Conservation (phyloP, 1,140 invertebrate genomes). For the Eciton burchellii region DNA sequence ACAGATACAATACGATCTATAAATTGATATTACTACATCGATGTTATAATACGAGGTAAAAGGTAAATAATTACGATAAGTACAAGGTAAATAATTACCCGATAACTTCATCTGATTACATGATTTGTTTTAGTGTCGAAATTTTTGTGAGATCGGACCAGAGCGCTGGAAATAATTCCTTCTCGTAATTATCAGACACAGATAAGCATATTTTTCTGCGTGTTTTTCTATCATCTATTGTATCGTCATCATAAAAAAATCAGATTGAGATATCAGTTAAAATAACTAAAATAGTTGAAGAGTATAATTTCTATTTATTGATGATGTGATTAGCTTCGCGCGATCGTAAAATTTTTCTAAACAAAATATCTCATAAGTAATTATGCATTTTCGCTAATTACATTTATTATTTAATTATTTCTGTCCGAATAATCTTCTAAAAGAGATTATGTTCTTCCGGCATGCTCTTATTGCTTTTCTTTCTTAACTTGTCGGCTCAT, state of each 20-base stretch:
- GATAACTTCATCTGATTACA: background rate
- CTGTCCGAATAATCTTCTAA: too few relatives aligned
- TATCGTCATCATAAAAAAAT: constrained; percentile 13
- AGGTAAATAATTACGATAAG: too few relatives aligned
- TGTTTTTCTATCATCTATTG: background rate
- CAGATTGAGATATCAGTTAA: constrained; percentile 14
- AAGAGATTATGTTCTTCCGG: too few relatives aligned
- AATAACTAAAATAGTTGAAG: background rate
- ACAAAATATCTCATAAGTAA: background rate
- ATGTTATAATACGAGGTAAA: background rate
- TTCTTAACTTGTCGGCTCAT: too few relatives aligned
- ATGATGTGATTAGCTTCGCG: background rate
- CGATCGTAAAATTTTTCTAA: background rate
- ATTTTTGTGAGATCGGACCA: background rate
- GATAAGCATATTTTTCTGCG: background rate
- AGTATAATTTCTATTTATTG: constrained; percentile 17
- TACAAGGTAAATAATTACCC: background rate
- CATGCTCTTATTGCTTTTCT: too few relatives aligned
- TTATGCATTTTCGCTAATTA: background rate
- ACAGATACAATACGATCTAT: background rate
- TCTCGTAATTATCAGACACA: background rate
- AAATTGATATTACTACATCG: background rate
- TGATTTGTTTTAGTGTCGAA: background rate
- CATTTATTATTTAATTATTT: too few relatives aligned
- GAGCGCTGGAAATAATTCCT: constrained; percentile 4